A percentile compares a stretch with the other conserved stretches of the same genome.
phyloP scores from a whole-genome alignment of 2,888 invertebrate genomes.

The Coenonympha arcania region DNA sequence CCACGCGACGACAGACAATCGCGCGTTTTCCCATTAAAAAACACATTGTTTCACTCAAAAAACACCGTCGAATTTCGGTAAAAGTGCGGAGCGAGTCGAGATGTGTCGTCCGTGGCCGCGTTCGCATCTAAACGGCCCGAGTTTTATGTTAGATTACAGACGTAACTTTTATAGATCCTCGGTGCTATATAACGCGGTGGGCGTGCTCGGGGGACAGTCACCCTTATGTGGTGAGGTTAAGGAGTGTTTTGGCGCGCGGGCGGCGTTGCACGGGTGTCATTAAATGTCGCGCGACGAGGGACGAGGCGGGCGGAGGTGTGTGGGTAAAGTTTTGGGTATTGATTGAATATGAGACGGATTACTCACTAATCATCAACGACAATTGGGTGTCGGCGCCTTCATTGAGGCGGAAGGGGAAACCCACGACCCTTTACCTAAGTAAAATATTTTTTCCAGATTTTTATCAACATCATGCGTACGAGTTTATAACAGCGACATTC shows the following conservation, averaged over 20 bases:
- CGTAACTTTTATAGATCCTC: conserved; percentile 76
- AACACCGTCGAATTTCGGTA: conserved; percentile 69
- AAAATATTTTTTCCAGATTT: not conserved
- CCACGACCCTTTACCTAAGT: not conserved
- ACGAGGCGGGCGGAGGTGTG: conserved; percentile 66
- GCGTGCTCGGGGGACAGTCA: conserved; percentile 58
- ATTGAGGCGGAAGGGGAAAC: conserved; percentile 36
- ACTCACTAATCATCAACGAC: conserved; percentile 72
- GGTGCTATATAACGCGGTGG: conserved; percentile 75
- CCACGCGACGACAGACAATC: conserved; percentile 48
- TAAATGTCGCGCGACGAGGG: conserved; percentile 74
- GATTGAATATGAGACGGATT: conserved; percentile 74
- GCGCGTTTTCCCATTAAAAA: conserved; percentile 58
- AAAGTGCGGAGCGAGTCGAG: conserved; percentile 73
- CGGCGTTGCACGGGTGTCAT: conserved; percentile 71
- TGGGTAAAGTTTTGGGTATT: conserved; percentile 75
- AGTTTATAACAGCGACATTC: not conserved
- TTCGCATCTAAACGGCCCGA: conserved; percentile 75
- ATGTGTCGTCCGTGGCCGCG: conserved; percentile 74
- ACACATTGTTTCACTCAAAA: conserved; percentile 63
- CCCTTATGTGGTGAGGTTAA: conserved; percentile 51
- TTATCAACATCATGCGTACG: conserved; percentile 5
- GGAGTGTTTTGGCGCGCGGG: conserved; percentile 53
- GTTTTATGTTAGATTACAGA: conserved; percentile 76
- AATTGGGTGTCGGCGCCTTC: conserved; percentile 59